phyloP scores from a whole-genome alignment of 2,797 vertebrate genomes.

The Coregonus sp. region DNA sequence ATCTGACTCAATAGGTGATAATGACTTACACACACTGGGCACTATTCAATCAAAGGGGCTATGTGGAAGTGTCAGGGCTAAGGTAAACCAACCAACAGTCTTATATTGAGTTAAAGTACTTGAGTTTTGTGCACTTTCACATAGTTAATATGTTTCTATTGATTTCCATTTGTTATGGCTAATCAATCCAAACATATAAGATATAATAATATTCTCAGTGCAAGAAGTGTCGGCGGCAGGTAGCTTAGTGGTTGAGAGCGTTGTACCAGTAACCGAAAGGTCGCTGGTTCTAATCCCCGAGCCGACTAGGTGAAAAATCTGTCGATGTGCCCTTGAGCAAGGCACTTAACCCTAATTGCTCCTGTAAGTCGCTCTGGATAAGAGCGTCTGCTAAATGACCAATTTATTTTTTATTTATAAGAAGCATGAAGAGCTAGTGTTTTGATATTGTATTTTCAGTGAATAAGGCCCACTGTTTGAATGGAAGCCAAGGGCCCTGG shows the following conservation, averaged over 20 bases:
- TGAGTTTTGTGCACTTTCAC: background rate
- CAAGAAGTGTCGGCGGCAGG: too few species aligned
- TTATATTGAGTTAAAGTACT: background rate
- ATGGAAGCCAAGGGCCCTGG: background rate
- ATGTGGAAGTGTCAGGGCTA: background rate
- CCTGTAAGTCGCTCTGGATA: too few species aligned
- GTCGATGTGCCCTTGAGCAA: too few species aligned
- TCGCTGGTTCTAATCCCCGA: too few species aligned
- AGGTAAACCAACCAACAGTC: background rate
- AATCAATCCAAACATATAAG: background rate
- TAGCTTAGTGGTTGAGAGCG: too few species aligned
- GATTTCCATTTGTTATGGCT: background rate
- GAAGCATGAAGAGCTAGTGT: background rate
- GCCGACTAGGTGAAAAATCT: too few species aligned
- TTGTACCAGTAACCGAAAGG: too few species aligned
- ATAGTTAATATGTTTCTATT: background rate
- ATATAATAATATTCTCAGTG: background rate
- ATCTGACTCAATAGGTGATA: background rate
- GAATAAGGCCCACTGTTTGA: conserved; percentile 7
- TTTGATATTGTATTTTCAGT: conserved; percentile 1
- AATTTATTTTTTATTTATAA: too few species aligned
- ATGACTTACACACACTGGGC: background rate
- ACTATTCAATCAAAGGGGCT: background rate
- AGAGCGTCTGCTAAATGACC: too few species aligned
- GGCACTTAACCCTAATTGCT: too few species aligned